Base-by-base conservation (phyloP, 2,797 vertebrate genomes). In the Xyrichtys novacula region DNA sequence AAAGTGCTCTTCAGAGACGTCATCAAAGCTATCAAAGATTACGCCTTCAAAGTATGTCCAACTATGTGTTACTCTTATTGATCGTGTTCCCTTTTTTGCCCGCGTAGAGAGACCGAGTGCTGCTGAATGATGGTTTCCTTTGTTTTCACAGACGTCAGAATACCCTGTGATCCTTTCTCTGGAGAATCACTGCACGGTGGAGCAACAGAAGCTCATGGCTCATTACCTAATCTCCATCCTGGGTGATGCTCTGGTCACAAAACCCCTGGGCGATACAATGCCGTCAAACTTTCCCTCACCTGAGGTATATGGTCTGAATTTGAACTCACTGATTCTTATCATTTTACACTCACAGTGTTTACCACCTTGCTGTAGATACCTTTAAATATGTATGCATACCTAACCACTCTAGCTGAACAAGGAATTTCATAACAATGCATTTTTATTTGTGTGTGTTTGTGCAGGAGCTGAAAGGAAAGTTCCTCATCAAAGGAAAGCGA, bases 81-180 rank as follows among this genome's bases (percentile, higher is more conserved):
- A 46, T 11, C 23, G 12, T 5, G 23, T 56, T 22, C 2, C 28
- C 26, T 23, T 6, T 38, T 55, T 8, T 19, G 16, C n/a, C 17
- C 1, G 10, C 34, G 2, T 22, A 1, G 2, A 53, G n/a, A 38
- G 9, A 4, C n/a, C 42, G 7, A 32, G 17, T 2, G 9, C 7
- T 1, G 6, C 29, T 36, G 14, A 50, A 19, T 3, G 2, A 22
- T 47, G 52, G 5, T 49, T 39, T 12, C 9, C 11, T 61, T 26
- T 67, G 22, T 71, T 69, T 40, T 25, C 40, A n/a, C 83, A 99
- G 98, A 94, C 91, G 0, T 98, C 97, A 0, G 89, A 93, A 0
- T 99, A 97, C 83, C 98, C 98, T 0, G 95, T 99, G 55, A 97
- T 99, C 88, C 90, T 99, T 72, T 99, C 98, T 52, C 85, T 99